These are phyloP conservation scores for Drosophila meridiana DNA, from an alignment of 2,888 invertebrate genomes.

Conservation along the genomic window DNA sequence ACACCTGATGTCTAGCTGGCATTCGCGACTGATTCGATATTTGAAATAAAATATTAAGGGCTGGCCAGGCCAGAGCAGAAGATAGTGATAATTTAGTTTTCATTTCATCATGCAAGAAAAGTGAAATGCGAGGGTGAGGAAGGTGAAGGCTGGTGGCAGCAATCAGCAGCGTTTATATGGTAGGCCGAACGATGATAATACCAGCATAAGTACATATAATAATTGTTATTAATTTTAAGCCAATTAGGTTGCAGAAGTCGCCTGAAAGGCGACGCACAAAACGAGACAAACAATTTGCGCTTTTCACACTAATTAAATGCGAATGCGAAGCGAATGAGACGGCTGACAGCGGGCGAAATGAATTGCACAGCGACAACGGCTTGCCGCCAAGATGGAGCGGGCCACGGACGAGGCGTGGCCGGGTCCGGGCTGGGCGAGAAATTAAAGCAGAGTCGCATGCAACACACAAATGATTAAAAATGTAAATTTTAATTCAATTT, in stretches of 20 bases:
- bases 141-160: neutral
- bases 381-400: slow-evolving; percentile 1
- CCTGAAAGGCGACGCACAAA: slow-evolving; percentile 36
- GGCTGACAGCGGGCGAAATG: slow-evolving; percentile 63
- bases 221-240: slow-evolving; percentile 76
- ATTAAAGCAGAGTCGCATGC: slow-evolving; percentile 65
- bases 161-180: slow-evolving; percentile 10
- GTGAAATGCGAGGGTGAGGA: neutral
- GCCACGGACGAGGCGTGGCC: slow-evolving; percentile 3
- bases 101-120: slow-evolving; percentile 50
- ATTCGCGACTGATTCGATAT: slow-evolving; percentile 39
- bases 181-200: slow-evolving; percentile 47
- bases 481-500: slow-evolving; percentile 83
- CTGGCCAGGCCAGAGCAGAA: neutral
- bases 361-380: slow-evolving; percentile 38
- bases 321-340: slow-evolving; percentile 60
- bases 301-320: slow-evolving; percentile 83
- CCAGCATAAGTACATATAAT: slow-evolving; percentile 53
- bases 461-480: slow-evolving; percentile 77
- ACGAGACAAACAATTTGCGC: slow-evolving; percentile 73
- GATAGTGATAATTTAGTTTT: slow-evolving; percentile 31
- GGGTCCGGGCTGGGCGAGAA: slow-evolving; percentile 17
- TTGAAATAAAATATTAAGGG: neutral
- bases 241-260: slow-evolving; percentile 61
- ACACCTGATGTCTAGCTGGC: slow-evolving; percentile 13